Base-by-base conservation (phyloP, 92 coral and sea anemone species). In the Muricea muricata region DNA sequence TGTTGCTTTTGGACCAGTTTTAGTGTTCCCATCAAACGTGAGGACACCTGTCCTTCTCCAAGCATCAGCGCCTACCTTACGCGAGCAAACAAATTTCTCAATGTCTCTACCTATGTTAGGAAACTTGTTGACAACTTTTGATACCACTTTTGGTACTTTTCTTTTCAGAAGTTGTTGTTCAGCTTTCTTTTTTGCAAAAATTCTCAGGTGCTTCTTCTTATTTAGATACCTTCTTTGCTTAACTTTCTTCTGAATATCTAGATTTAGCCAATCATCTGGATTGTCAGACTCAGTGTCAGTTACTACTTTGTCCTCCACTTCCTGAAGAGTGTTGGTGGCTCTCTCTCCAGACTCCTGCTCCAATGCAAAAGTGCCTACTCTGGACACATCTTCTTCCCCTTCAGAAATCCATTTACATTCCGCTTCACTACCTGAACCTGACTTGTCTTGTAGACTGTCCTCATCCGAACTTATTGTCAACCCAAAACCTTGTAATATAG, bases 101-200 rank as follows among this genome's bases (percentile, higher is more conserved):
- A 87, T 87, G 48, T 71, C 87, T 82, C 50, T 82, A 45, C 91
- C 84, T 28, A 87, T 34, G 63, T 87, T 82, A 5, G 91, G 91
- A 52, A 69, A 87, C 73, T 87, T 23, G 66, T 50, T 86, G 50
- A 42, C 50, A 42, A n/a, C n/a, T n/a, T n/a, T n/a, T n/a, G n/a
- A n/a, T n/a, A n/a, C n/a, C n/a, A 42, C 56, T 48, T 15, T 48
- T 48, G 56, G 20, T 48, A 48, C 50, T 20, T 48, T 48, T 48
- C 18, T 1, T 48, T 48, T 48, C 18, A 48, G 18, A 48, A 48
- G 56, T 2, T 8, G 56, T 48, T 48, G 56, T 8, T 48, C 56
- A 48, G 56, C 56, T 8, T 48, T 48, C 18, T 8, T 48, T 20
- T 2, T 8, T 2, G 56, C 56, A 48, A 84, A 65, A 40, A 84